Conservation (phyloP, 2,888 invertebrate genomes). For the Formica aserva region DNA sequence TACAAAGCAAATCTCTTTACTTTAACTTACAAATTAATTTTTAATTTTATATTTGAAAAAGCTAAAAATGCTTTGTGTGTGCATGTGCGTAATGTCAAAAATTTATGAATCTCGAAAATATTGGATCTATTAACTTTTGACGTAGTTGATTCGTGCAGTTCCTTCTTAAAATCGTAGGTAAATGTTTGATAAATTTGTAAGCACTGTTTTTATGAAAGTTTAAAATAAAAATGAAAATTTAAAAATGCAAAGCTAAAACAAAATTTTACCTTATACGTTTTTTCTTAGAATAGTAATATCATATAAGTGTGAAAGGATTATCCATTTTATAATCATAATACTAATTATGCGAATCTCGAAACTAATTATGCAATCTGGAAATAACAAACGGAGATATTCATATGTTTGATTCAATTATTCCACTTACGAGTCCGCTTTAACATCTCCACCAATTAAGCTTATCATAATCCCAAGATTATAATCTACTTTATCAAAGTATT, state of each 20-base stretch:
- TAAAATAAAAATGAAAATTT: neutral
- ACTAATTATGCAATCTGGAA: neutral
- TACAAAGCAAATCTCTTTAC: too few relatives aligned
- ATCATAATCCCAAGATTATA: neutral
- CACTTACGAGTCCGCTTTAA: neutral
- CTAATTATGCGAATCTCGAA: neutral
- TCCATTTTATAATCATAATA: neutral
- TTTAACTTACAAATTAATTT: too few relatives aligned
- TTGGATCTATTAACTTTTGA: too few relatives aligned
- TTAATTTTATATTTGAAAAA: too few relatives aligned
- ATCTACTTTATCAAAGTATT: neutral
- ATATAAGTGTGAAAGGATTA: neutral
- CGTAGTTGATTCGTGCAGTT: too few relatives aligned
- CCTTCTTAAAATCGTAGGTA: neutral
- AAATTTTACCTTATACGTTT: neutral
- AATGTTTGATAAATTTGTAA: neutral
- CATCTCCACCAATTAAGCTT: neutral
- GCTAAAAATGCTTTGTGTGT: too few relatives aligned
- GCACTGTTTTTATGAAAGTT: neutral
- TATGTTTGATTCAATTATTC: neutral
- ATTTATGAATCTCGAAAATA: too few relatives aligned
- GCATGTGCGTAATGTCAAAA: too few relatives aligned
- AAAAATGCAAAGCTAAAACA: neutral
- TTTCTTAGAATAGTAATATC: neutral
- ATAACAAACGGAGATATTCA: neutral